Conservation (phyloP, 1,140 invertebrate genomes). For the Pseudomyrmex sp. region DNA sequence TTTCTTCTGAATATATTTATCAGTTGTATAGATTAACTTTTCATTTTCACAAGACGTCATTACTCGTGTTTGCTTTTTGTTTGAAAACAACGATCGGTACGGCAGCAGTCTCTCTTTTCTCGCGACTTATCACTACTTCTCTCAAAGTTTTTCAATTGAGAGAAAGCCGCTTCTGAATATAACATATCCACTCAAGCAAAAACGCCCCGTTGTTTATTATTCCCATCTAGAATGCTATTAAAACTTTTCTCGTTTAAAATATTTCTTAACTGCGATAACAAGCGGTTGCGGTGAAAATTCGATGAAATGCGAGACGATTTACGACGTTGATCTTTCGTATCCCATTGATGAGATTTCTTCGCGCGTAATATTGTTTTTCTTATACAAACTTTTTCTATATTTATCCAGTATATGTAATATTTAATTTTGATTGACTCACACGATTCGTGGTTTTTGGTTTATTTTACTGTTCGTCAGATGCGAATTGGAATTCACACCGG, state of each 20-base stretch:
- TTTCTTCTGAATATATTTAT: not conserved
- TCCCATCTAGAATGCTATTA: slow-evolving; percentile 56
- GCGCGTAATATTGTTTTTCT: not conserved
- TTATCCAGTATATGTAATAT: not conserved
- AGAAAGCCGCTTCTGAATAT: slow-evolving; percentile 44
- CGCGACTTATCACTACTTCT: not conserved
- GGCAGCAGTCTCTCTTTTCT: not conserved
- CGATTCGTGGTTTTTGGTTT: not conserved
- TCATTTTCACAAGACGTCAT: not conserved
- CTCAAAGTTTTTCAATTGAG: slow-evolving; percentile 49
- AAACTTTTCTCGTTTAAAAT: slow-evolving; percentile 68
- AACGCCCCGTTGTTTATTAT: slow-evolving; percentile 58
- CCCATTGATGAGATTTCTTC: not conserved
- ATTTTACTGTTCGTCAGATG: slow-evolving; percentile 89
- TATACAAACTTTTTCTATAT: slow-evolving; percentile 10
- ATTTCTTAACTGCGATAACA: slow-evolving; percentile 46
- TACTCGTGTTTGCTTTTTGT: too few species aligned
- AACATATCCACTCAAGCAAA: slow-evolving; percentile 18
- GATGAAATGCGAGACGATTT: slow-evolving; percentile 6
- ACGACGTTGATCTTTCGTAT: not conserved
- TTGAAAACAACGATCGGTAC: not conserved
- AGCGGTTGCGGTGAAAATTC: not conserved
- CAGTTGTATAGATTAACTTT: not conserved
- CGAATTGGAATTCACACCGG: slow-evolving; percentile 96
- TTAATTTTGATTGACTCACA: slow-evolving; percentile 5